Evolutionary conservation across 1,140 invertebrate species (phyloP), one percentile per base, ranked within the genome.

Genomic region (Araneus ventricosus): DNA sequence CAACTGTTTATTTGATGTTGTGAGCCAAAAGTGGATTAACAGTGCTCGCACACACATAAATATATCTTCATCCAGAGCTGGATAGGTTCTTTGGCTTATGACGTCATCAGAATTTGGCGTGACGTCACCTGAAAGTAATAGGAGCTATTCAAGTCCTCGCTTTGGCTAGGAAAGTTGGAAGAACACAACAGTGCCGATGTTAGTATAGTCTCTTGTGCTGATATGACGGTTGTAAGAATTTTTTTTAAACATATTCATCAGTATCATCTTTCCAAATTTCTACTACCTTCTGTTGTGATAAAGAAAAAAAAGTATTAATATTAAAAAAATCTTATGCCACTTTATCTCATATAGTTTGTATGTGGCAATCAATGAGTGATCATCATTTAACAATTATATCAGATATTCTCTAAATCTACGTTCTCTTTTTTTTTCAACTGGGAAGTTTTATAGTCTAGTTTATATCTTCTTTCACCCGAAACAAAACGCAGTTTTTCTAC

Each of bases 111-210:
- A 88, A 93, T 93, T 93, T 93, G 92, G 92, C 92, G 92, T 88
- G 92, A 93, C 92, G 92, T 93, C 92, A 88, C 79, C 80, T 70
- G 82, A 86, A 89, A 67, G 70, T 90, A 90, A 90, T 90, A 90
- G 85, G 75, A 88, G 70, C 85, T 82, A 93, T 39, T 59, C 80
- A 93, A 89, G 92, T 93, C 87, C 92, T 93, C 92, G 86, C 92
- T 93, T 93, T 93, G 92, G 92, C 92, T 93, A 93, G 92, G 92
- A 93, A 93, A 93, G 92, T 93, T 93, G 92, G 92, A 93, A 93
- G 92, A 93, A 93, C 92, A 93, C 92, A 93, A 93, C 85, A 93
- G 92, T 93, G 92, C 92, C 80, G 92, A 93, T 88, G 92, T 88
- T 89, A 85, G 70, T 93, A 93, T 39, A 93, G 92, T 93, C 85